phyloP scores from a whole-genome alignment of 2,113 vertebrate genomes.

The Seriola dumerili region DNA sequence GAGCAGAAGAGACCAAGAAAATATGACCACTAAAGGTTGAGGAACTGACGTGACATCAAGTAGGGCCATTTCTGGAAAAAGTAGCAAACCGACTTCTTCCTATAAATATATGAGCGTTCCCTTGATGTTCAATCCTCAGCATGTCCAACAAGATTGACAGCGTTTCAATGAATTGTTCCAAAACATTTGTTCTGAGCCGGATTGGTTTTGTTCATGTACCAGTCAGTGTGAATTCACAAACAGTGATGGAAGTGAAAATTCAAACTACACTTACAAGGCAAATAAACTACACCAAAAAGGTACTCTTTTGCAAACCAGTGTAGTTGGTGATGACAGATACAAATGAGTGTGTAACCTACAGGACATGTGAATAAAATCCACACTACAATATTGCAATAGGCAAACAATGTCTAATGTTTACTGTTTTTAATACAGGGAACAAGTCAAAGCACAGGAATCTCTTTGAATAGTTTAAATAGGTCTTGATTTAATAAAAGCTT shows the following conservation, averaged over 20 bases:
- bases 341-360: not conserved
- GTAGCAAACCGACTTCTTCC: not conserved
- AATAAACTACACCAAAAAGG: constrained; percentile 19
- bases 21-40: not conserved
- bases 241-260: not conserved
- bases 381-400: not conserved
- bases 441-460: not conserved
- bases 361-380: not conserved
- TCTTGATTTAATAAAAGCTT: not conserved
- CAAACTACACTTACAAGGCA: constrained; percentile 34
- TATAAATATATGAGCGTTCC: not conserved
- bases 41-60: not conserved
- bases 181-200: no score
- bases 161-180: no score
- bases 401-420: not conserved
- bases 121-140: no score
- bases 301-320: constrained; percentile 3
- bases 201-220: not conserved
- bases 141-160: no score
- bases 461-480: not conserved
- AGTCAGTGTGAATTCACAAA: not conserved
- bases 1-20: not conserved
- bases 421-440: not conserved
- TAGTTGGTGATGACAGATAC: not conserved
- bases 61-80: not conserved